phyloP scores from a whole-genome alignment of 2,797 vertebrate genomes.

The Anisognathus igniventris region DNA sequence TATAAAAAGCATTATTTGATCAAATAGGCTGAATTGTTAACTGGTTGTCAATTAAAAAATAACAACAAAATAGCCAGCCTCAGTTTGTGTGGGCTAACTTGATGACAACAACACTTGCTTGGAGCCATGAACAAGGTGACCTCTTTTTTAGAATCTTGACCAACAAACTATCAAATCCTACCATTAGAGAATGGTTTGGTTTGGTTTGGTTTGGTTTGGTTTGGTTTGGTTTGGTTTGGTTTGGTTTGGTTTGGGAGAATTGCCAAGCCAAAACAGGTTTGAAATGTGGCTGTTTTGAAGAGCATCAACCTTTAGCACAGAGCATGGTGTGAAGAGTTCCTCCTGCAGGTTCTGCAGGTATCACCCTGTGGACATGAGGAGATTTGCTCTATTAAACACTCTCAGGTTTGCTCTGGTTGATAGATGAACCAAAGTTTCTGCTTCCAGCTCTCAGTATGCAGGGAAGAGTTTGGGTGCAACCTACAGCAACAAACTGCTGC shows the following conservation, averaged over 20 bases:
- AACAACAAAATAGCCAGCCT: neutral
- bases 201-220: too few species aligned
- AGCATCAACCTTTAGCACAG: neutral
- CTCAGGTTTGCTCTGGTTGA: neutral
- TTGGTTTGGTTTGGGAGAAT: too few species aligned
- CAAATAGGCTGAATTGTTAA: neutral
- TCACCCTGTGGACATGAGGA: rapidly evolving
- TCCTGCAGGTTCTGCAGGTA: neutral
- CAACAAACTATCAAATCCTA: neutral
- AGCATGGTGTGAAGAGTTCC: neutral
- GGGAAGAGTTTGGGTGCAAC: neutral
- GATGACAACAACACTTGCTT: neutral
- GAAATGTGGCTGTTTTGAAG: neutral
- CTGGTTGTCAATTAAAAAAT: neutral
- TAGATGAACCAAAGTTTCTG: neutral
- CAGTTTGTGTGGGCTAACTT: neutral
- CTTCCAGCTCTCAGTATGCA: neutral
- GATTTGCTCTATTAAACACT: neutral
- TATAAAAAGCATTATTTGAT: neutral
- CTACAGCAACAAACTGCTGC: neutral
- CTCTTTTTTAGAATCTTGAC: neutral
- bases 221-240: too few species aligned
- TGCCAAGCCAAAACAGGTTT: neutral
- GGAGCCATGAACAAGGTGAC: neutral
- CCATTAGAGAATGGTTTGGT: neutral